Conservation (phyloP, 2,113 vertebrate species). For the Tachysurus fulvidraco region DNA sequence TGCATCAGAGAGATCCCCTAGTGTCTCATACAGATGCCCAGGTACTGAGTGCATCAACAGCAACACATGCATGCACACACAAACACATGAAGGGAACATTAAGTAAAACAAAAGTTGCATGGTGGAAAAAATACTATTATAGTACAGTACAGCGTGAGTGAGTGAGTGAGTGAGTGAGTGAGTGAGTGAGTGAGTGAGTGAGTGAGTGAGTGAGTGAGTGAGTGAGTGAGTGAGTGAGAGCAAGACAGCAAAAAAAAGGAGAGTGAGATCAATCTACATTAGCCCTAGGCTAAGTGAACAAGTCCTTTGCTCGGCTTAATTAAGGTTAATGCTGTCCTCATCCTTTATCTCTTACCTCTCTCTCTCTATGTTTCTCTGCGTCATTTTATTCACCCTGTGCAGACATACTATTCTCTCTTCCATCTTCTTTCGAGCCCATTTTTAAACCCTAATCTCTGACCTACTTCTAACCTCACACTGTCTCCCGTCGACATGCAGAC, state of each 20-base stretch:
- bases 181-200: no score
- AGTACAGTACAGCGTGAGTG: not conserved
- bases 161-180: no score
- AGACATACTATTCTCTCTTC: slow-evolving; percentile 3
- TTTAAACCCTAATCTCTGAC: slow-evolving; percentile 44
- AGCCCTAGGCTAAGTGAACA: slow-evolving; percentile 60
- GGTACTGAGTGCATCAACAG: slow-evolving; percentile 59
- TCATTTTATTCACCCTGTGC: slow-evolving; percentile 12
- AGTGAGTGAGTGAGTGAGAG: slow-evolving; percentile 30
- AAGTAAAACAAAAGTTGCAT: slow-evolving; percentile 25
- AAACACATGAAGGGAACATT: slow-evolving; percentile 10
- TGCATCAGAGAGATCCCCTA: slow-evolving; percentile 78
- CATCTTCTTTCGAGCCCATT: not conserved
- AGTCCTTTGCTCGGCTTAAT: slow-evolving; percentile 62
- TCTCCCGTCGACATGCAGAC: slow-evolving; percentile 9
- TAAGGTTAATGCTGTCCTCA: slow-evolving; percentile 67
- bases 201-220: no score
- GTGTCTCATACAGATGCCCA: slow-evolving; percentile 55
- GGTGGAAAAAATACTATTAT: not conserved
- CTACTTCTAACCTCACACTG: slow-evolving; percentile 20
- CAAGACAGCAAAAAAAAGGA: slow-evolving; percentile 44
- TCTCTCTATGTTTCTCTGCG: slow-evolving; percentile 47
- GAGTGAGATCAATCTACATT: slow-evolving; percentile 62
- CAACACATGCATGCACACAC: slow-evolving; percentile 36
- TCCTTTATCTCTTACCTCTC: slow-evolving; percentile 60